Base-by-base conservation (phyloP, 2,888 invertebrate species). In the Chloroclystis v-ata region DNA sequence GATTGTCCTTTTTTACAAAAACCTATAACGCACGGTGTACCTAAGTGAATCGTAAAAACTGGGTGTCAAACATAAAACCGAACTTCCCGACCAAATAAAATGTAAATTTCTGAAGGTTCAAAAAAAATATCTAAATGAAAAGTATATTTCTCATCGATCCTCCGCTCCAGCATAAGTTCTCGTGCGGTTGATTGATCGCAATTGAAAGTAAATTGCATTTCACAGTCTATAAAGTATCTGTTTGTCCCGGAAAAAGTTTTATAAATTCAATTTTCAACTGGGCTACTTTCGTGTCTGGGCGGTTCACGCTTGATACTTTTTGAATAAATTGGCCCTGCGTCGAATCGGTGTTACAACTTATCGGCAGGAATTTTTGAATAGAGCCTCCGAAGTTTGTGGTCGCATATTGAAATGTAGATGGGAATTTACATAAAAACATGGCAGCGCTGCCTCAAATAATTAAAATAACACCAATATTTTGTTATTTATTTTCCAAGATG, bases 191-290 rank as follows among this genome's bases (percentile, higher is more conserved):
- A 80, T 78, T 76, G 73, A 74, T 78, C 72, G 69, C 77, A 74
- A 82, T 80, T 75, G 79, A 77, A 77, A 75, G 72, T 72, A 82
- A 80, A 82, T 82, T 80, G 78, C 75, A 81, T 82, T 83, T 82
- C 79, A 82, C 83, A 82, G 78, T 77, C 82, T 78, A 80, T 82
- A 76, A 82, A 82, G 76, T 78, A 78, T 77, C 80, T 82, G 76
- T 84, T 82, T 83, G 82, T 83, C 73, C 73, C 76, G 72, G 74
- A 73, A 80, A n/a, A 84, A 83, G 74, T 84, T 83, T 82, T 75
- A 82, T 81, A 82, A 84, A 84, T 84, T 83, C 78, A 84, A 82
- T 84, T 84, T 82, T 82, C 76, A 75, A 76, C 68, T 70, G 75
- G 72, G 72, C 74, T 82, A 81, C 75, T 82, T 80, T 72, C 70